Evolutionary conservation across 2,113 vertebrate species (phyloP).

Genomic region (Sphyrna mokarran): DNA sequence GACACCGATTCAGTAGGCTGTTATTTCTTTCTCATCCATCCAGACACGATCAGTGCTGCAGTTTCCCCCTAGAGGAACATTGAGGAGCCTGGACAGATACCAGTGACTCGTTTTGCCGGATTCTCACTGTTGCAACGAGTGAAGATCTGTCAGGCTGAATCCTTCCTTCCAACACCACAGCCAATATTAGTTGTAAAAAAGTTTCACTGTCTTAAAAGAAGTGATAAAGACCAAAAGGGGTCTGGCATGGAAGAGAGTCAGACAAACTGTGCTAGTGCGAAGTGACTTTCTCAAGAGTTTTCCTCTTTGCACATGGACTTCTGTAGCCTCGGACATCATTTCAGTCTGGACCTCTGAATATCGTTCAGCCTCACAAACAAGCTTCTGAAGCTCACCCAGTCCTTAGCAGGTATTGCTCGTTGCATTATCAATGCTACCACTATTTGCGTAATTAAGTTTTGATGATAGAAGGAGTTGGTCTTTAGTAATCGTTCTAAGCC

Average conservation of each 20-base stretch:
- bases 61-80: conserved; percentile 14
- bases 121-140: neutral
- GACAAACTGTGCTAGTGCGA: neutral
- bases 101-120: neutral
- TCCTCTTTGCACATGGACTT: conserved; percentile 43
- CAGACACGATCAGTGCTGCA: conserved; percentile 26
- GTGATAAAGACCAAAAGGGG: neutral
- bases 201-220: neutral
- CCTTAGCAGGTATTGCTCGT: neutral
- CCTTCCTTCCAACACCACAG: neutral
- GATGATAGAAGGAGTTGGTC: neutral
- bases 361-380: neutral
- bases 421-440: neutral
- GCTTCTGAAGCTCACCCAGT: neutral
- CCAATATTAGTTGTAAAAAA: neutral
- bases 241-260: neutral
- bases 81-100: conserved; percentile 26
- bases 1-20: conserved; percentile 32
- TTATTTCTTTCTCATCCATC: conserved; percentile 30
- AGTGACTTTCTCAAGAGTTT: neutral
- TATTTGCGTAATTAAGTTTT: neutral
- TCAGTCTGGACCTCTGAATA: neutral
- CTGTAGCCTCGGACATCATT: conserved; percentile 38
- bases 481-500: neutral
- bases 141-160: conserved; percentile 9